Base-by-base conservation (phyloP, 2,888 invertebrate species). In the Xiphydria camelus region DNA sequence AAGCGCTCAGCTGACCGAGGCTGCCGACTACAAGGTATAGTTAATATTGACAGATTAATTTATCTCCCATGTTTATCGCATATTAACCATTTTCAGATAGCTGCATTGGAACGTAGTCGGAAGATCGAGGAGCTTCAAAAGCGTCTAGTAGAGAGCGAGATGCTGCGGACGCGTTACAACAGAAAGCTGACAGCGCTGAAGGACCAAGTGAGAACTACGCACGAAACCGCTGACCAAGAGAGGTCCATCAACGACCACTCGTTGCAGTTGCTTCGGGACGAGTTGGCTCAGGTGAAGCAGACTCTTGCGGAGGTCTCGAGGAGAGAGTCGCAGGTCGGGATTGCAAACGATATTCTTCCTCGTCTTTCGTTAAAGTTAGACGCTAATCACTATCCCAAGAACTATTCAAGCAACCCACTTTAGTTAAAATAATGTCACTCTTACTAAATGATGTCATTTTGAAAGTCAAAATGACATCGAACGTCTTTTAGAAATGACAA, bases 81-180 rank as follows among this genome's bases (percentile, higher is more conserved):
- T n/a, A n/a, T n/a, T 29, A 9, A 29, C 7, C 29, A 14, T 29
- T 15, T 1, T 26, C 70, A 91, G 91, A 89, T 91, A 62, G 87
- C 89, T 12, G 86, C 91, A 1, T 68, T 92, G 59, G 92, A 93
- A 71, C 81, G 90, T 20, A 89, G 89, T 1, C 82, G 91, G 18
- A 91, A 90, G 76, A 83, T 91, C 41, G 91, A 92, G 66, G 91
- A 92, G 49, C 77, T 92, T 2, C 89, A 91, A 56, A 87, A 88
- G 68, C 85, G 88, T 53, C 75, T 91, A 18, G 86, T 89, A 31
- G 92, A 92, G 68, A 84, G 90, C 29, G 92, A 93, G 66, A 80
- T 88, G 57, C 77, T 91, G 20, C 82, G 91, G 39, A 85, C 86
- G 1, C 82, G 89, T 26, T 88, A 86, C 74, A 85, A 83, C 63